These are phyloP conservation scores for Anas bahamensis DNA, from an alignment of 2,797 vertebrate species.

Conservation along the genomic window DNA sequence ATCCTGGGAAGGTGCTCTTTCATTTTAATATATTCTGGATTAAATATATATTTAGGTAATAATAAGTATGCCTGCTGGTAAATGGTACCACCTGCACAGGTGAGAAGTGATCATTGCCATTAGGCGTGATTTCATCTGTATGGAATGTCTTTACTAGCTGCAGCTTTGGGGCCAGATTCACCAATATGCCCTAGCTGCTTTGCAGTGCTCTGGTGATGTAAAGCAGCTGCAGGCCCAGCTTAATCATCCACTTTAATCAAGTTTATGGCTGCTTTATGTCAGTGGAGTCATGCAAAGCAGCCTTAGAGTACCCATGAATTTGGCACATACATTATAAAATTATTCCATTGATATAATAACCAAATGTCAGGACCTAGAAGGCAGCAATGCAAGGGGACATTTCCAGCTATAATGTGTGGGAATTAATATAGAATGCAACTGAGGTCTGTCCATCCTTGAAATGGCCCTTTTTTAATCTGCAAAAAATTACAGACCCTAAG, in stretches of 20 bases:
- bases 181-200: neutral
- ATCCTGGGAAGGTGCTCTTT: neutral
- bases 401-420: neutral
- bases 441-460: neutral
- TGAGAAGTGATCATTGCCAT: neutral
- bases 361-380: neutral
- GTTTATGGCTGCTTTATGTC: neutral
- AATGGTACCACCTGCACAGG: neutral
- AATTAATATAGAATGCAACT: neutral
- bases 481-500: neutral
- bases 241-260: constrained; percentile 10
- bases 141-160: neutral
- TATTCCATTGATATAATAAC: neutral
- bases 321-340: neutral
- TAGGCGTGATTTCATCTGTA: neutral
- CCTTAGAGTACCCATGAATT: neutral
- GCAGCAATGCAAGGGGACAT: neutral
- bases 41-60: neutral
- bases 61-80: neutral
- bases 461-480: neutral
- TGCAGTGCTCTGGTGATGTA: neutral
- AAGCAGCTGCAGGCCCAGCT: neutral
- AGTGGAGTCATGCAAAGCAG: neutral
- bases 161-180: neutral
- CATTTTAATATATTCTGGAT: neutral